phyloP scores from a whole-genome alignment of 2,797 vertebrate species.

The Heliangelus exortis region DNA sequence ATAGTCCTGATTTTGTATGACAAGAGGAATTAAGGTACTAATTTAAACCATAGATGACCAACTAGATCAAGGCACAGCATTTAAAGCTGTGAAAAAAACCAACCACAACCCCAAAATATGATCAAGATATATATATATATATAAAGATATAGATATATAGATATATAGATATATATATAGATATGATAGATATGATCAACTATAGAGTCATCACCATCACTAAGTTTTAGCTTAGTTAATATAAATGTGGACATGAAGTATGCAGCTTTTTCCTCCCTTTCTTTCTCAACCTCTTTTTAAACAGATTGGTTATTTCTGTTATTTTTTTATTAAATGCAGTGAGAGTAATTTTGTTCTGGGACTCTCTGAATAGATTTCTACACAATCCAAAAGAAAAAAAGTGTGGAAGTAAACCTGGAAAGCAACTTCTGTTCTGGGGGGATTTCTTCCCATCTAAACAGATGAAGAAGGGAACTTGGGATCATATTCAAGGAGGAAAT shows the following conservation, averaged over 20 bases:
- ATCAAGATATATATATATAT: too few species aligned
- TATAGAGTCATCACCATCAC: background rate
- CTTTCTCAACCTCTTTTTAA: background rate
- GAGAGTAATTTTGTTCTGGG: background rate
- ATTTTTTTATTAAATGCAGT: background rate
- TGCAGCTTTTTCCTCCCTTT: background rate
- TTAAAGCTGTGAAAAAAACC: background rate
- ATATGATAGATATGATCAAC: background rate
- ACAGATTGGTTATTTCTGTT: background rate
- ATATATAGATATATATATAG: too few species aligned
- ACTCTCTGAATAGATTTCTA: background rate
- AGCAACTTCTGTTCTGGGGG: background rate
- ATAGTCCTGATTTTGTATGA: background rate
- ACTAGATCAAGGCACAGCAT: background rate
- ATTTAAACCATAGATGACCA: background rate
- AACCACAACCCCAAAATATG: background rate
- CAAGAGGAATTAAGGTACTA: background rate
- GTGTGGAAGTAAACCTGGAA: background rate
- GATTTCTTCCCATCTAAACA: background rate
- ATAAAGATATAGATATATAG: too few species aligned
- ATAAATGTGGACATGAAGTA: background rate
- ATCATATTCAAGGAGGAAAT: background rate
- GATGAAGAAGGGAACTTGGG: background rate
- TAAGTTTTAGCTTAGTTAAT: background rate
- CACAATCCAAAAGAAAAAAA: background rate